phyloP scores from a whole-genome alignment of 2,797 vertebrate species.

The Coluber constrictor region DNA sequence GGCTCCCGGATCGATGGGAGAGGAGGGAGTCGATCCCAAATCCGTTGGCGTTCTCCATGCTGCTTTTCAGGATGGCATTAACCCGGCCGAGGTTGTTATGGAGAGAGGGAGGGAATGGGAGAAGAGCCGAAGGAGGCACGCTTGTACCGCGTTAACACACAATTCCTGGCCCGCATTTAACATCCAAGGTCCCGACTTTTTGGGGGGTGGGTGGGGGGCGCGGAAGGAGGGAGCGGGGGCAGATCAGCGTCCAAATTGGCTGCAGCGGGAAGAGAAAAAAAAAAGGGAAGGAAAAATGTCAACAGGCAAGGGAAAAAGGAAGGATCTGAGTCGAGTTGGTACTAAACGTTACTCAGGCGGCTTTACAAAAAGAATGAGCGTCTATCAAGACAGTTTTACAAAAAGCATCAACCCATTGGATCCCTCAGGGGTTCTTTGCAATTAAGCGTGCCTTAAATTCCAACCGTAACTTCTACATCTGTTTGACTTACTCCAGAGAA shows the following conservation, averaged over 20 bases:
- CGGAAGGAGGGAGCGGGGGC: not conserved
- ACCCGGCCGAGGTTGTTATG: conserved; percentile 27
- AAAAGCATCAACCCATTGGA: not conserved
- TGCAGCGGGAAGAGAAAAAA: conserved; percentile 19
- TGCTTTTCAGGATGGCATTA: conserved; percentile 69
- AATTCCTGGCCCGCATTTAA: conserved; percentile 56
- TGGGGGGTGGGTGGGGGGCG: not conserved
- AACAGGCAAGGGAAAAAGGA: not conserved
- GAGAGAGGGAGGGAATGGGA: not conserved
- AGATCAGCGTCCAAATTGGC: conserved; percentile 64
- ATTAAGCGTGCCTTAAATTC: not conserved
- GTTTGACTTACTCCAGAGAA: not conserved
- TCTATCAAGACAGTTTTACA: too few species aligned
- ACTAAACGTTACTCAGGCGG: not conserved
- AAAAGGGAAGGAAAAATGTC: not conserved
- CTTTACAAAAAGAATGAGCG: not conserved
- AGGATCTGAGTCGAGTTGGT: not conserved
- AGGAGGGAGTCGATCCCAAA: conserved; percentile 98
- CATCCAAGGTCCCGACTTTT: conserved; percentile 67
- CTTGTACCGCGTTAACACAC: conserved; percentile 46
- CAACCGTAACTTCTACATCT: not conserved
- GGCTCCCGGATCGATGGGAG: conserved; percentile 90
- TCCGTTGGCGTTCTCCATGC: conserved; percentile 93
- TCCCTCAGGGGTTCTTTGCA: not conserved
- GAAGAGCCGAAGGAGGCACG: not conserved